Conservation (phyloP, 2,113 vertebrate genomes). For the Nyctereutes procyonoides region DNA sequence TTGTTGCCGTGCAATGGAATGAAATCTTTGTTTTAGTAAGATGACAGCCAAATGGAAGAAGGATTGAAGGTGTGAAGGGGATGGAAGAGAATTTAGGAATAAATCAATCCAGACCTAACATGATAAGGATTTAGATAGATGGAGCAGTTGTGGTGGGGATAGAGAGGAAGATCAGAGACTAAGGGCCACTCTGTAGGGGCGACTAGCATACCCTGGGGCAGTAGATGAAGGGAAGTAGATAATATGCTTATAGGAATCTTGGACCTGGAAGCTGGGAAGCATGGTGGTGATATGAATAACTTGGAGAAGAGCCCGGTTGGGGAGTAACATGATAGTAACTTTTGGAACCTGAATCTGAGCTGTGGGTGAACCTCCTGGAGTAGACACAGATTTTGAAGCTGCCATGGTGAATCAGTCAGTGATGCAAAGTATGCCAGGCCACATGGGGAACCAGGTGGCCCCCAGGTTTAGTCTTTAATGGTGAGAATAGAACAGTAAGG, state of each 20-base stretch:
- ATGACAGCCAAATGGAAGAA: background rate
- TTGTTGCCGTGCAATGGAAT: background rate
- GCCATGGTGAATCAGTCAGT: background rate
- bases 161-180: slow-evolving; percentile 7
- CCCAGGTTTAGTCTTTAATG: slow-evolving; percentile 9
- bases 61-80: background rate
- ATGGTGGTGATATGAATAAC: background rate
- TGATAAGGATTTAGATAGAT: slow-evolving; percentile 49
- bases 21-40: slow-evolving; percentile 45
- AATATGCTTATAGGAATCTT: slow-evolving; percentile 24
- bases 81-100: slow-evolving; percentile 43
- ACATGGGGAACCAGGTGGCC: background rate
- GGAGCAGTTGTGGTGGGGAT: background rate
- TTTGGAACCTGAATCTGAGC: slow-evolving; percentile 21
- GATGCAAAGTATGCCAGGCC: background rate
- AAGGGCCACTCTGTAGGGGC: background rate
- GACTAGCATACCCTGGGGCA: background rate
- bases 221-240: slow-evolving; percentile 13
- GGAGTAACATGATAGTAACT: background rate
- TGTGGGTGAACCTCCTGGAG: background rate
- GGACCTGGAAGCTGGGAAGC: slow-evolving; percentile 47
- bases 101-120: background rate
- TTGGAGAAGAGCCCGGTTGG: background rate
- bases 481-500: slow-evolving; percentile 21
- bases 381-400: slow-evolving; percentile 41